Evolutionary conservation across 2,888 invertebrate species (phyloP).

Genomic region (Byasa hedistus): DNA sequence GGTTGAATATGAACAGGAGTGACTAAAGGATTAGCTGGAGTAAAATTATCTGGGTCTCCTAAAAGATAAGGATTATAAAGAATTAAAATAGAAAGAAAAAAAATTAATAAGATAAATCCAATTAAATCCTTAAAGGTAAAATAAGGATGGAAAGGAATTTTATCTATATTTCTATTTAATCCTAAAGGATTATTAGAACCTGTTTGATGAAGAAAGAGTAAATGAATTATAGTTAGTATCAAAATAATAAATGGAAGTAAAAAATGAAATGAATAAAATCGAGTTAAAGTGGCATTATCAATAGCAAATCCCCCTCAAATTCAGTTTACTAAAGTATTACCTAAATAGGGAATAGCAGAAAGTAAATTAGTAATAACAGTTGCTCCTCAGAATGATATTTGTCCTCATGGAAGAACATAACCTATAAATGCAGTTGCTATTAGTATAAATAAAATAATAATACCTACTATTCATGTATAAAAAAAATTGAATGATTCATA

Average conservation of each 20-base stretch:
- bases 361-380: too few relatives aligned
- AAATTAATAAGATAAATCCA: conserved; percentile 84
- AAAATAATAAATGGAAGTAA: conserved; percentile 9
- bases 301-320: conserved; percentile 89
- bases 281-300: conserved; percentile 63
- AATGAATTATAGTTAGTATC: too few relatives aligned
- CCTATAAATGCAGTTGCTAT: conserved; percentile 67
- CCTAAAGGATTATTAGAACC: too few relatives aligned
- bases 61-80: conserved; percentile 79
- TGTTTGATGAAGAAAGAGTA: too few relatives aligned
- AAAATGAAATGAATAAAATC: conserved; percentile 16
- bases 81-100: conserved; percentile 56
- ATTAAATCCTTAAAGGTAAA: conserved; percentile 12
- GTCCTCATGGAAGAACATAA: too few relatives aligned
- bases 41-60: conserved; percentile 87
- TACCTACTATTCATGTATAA: conserved; percentile 83
- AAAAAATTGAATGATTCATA: conserved; percentile 74
- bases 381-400: too few relatives aligned
- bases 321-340: conserved; percentile 35
- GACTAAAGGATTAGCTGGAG: conserved; percentile 82
- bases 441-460: conserved; percentile 81
- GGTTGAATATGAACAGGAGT: conserved; percentile 88
- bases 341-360: too few relatives aligned
- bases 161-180: too few relatives aligned
- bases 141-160: too few relatives aligned